Percentiles rank a stretch among this genome's conserved stretches.
These are phyloP conservation scores for Polydrusus cervinus DNA, from an alignment of 2,888 invertebrate species.

Conservation along the genomic window DNA sequence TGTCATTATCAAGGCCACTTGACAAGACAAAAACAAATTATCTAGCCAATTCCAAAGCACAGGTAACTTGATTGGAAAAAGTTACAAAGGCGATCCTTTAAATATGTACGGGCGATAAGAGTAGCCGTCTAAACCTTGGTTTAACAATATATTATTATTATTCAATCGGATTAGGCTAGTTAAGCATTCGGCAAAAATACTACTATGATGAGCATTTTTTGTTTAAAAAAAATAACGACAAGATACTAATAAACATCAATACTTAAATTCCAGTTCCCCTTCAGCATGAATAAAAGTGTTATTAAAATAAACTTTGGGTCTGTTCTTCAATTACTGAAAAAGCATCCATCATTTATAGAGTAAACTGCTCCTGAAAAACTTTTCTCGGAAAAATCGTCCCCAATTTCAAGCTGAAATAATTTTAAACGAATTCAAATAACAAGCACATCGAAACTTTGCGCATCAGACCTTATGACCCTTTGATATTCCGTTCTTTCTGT, in stretches of 20 bases:
- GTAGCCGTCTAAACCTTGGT: too few relatives aligned
- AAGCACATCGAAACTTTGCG: conserved; percentile 53
- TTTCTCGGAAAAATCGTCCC: conserved; percentile 27
- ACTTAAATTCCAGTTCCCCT: not conserved
- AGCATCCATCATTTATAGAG: conserved; percentile 24
- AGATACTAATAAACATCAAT: not conserved
- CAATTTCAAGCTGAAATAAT: conserved; percentile 49
- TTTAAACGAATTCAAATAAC: conserved; percentile 54
- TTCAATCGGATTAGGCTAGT: too few relatives aligned
- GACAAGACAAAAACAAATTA: too few relatives aligned
- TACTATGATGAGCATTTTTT: too few relatives aligned
- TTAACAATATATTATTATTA: too few relatives aligned
- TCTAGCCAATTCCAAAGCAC: too few relatives aligned
- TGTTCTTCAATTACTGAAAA: conserved; percentile 15
- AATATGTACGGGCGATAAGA: too few relatives aligned
- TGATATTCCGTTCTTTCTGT: conserved; percentile 52
- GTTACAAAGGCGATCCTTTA: too few relatives aligned
- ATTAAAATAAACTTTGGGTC: not conserved
- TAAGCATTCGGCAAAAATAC: too few relatives aligned
- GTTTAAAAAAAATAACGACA: too few relatives aligned
- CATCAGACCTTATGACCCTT: conserved; percentile 54
- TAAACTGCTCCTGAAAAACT: conserved; percentile 18
- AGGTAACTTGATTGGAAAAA: too few relatives aligned
- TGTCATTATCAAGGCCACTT: too few relatives aligned
- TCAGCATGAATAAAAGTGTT: not conserved